Conservation (phyloP, 2,888 invertebrate species). For the Abrostola tripartita region DNA sequence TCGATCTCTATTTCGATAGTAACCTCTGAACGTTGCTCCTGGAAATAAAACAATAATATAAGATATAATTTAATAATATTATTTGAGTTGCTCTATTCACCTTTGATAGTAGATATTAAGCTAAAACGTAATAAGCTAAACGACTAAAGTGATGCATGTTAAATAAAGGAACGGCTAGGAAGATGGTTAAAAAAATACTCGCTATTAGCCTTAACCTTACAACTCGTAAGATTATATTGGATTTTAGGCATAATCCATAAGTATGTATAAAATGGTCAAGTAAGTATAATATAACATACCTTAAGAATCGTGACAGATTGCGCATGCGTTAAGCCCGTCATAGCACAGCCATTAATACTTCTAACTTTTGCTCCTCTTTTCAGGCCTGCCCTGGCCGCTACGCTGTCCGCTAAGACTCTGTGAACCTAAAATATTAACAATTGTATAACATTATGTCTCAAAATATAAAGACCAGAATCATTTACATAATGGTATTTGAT, state of each 20-base stretch:
- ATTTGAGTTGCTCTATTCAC: no score
- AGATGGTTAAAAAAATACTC: no score
- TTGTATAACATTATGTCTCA: not conserved
- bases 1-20: conserved; percentile 92
- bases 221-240: no score
- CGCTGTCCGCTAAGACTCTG: conserved; percentile 94
- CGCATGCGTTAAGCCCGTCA: conserved; percentile 94
- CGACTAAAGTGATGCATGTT: no score
- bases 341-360: conserved; percentile 95
- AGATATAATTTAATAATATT: not conserved
- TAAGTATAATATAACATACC: conserved; percentile 79
- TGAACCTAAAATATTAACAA: conserved; percentile 90
- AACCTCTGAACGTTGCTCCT: conserved; percentile 94
- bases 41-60: conserved; percentile 55
- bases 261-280: conserved; percentile 3
- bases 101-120: no score
- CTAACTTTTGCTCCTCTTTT: conserved; percentile 96
- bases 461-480: not conserved
- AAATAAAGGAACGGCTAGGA: no score
- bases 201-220: no score
- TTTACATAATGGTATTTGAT: not conserved
- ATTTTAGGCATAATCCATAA: not conserved
- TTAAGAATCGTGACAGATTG: conserved; percentile 96
- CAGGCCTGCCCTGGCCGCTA: conserved; percentile 95
- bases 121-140: no score